Conservation (phyloP, 2,113 vertebrate species). For the Heptranchias perlo region DNA sequence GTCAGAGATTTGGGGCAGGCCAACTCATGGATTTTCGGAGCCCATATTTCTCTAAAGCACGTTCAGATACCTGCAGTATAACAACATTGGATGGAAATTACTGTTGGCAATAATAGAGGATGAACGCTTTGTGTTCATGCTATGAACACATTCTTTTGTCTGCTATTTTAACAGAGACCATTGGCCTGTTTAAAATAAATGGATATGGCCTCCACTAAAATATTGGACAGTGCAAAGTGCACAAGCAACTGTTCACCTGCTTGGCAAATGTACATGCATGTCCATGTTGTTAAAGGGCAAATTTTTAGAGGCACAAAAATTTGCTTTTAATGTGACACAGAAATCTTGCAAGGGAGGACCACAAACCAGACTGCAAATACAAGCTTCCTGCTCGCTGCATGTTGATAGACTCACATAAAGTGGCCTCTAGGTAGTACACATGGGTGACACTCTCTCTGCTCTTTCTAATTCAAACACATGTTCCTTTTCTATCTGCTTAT, state of each 20-base stretch:
- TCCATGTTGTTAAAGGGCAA: background rate
- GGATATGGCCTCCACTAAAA: background rate
- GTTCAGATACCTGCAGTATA: background rate
- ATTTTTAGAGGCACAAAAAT: background rate
- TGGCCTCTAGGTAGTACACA: too few relatives aligned
- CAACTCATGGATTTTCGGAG: background rate
- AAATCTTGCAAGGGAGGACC: too few relatives aligned
- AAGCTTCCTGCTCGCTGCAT: background rate
- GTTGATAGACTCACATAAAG: too few relatives aligned
- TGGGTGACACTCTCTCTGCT: too few relatives aligned
- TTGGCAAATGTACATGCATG: background rate
- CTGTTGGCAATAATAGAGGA: background rate
- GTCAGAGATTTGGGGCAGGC: background rate
- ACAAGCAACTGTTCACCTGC: background rate
- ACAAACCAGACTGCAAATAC: background rate
- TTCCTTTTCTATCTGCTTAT: too few relatives aligned
- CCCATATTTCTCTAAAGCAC: background rate
- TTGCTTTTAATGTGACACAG: background rate
- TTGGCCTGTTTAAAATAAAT: background rate
- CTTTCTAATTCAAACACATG: too few relatives aligned
- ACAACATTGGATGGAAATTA: background rate
- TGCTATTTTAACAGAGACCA: too few relatives aligned
- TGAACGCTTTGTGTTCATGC: background rate
- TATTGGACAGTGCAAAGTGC: background rate
- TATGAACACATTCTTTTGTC: too few relatives aligned